A percentile compares a stretch with the other conserved stretches of the same genome.
These are phyloP conservation scores for Oriolus oriolus DNA, from an alignment of 2,113 vertebrate genomes.

Conservation along the genomic window DNA sequence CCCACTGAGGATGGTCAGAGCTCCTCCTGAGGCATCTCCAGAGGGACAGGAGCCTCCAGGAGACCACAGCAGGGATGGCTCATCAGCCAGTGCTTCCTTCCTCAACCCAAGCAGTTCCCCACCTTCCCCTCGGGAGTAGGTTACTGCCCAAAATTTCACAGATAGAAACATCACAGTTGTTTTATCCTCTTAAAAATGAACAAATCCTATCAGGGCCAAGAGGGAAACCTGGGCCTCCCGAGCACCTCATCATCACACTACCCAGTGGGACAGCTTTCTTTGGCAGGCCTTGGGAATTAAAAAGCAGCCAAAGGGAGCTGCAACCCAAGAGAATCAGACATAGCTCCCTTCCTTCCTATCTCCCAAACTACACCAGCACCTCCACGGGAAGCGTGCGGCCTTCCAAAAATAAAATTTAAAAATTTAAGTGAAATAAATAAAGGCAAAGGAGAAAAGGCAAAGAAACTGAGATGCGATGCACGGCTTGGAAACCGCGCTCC, in stretches of 20 bases:
- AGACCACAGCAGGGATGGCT: not conserved
- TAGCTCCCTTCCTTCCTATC: not conserved
- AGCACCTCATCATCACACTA: not conserved
- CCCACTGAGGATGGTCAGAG: not conserved
- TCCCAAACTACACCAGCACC: not conserved
- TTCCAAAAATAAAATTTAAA: not conserved
- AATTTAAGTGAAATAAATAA: too few species aligned
- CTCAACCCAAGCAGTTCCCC: not conserved
- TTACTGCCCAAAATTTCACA: not conserved
- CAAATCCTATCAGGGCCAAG: not conserved
- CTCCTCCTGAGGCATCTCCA: not conserved
- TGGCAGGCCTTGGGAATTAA: not conserved
- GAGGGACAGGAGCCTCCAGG: not conserved
- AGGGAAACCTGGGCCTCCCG: not conserved
- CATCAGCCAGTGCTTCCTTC: not conserved
- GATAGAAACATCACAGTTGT: not conserved
- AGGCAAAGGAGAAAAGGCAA: not conserved
- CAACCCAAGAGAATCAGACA: not conserved
- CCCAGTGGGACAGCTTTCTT: not conserved
- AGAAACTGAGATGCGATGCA: not conserved
- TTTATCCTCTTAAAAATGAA: not conserved
- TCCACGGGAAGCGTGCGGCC: fast-evolving
- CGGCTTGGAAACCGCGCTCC: not conserved
- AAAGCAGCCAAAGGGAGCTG: not conserved
- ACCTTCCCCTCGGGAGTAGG: not conserved